Evolutionary conservation across 2,888 invertebrate genomes (phyloP), one percentile per base, ranked within the genome.

Genomic region (Drosophila pegasa): DNA sequence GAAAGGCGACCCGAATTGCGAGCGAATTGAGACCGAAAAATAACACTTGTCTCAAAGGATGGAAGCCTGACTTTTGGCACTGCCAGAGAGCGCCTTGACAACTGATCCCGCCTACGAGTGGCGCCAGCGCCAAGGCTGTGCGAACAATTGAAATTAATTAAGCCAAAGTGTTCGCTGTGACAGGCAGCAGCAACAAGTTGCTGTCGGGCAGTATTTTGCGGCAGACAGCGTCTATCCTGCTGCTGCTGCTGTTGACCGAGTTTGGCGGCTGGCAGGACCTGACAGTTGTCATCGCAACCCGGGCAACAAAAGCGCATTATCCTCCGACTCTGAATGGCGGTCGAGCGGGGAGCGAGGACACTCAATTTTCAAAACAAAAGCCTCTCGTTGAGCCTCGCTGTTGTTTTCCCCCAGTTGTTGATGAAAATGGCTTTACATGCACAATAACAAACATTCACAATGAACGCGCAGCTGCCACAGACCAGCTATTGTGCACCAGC

Each of bases 121-220:
- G 40, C 54, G 50, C 60, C 55, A 54, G 50, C 50, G 60, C 47
- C 50, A 58, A 66, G 68, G 59, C 51, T 64, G 55, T 50, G 50
- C 55, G 63, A 66, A 68, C 73, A 84, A 75, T 70, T 77, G 62
- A 68, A 74, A 75, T 75, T 81, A 87, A 83, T 87, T 87, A 84
- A 84, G 71, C 54, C 60, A 60, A 63, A 75, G 75, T 75, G 71
- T 57, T 64, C 68, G 71, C 60, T 55, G 54, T 38, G 63, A 37
- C 62, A 64, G 63, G 48, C 69, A 75, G 68, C 66, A 83, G 84
- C 59, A 64, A 67, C 55, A 72, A 80, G 80, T 81, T 69, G 71
- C 47, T 60, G 59, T 25, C 67, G 38, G 41, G 27, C 40, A 20
- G 25, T 57, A 62, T 57, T 43, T n/a, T 41, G 18, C 25, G 40